Base-by-base conservation (phyloP, 2,888 invertebrate species). In the Epinotia brunnichana region DNA sequence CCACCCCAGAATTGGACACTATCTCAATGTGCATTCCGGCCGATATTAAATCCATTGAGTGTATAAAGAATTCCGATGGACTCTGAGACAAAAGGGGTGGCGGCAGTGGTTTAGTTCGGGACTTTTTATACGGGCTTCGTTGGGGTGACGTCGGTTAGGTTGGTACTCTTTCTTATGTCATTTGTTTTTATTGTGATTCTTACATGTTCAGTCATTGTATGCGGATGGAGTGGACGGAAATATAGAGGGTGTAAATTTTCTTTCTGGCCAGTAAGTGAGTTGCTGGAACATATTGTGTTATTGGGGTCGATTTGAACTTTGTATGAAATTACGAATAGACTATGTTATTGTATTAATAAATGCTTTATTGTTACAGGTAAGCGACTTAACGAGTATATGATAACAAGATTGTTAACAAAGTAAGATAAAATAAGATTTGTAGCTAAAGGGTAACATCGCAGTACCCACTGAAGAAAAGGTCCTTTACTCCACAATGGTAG, bases 31-130 rank as follows among this genome's bases (percentile, higher is more conserved):
- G 82, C 87, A 91, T 91, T 89, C 91, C 88, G 78, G 75, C 79
- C 85, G 89, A 92, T 93, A 93, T 93, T 93, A 93, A 93, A 93
- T 92, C 92, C 88, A 91, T 91, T 93, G 87, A 91, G 89, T 87
- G 86, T 86, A 87, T 87, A 88, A 89, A 88, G 89, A 91, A 91
- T 91, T 90, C 90, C 90, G 86, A 90, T 89, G 89, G 88, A 90
- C 85, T 87, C 80, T 77, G 77, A 78, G 77, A 81, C 80, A 80
- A 78, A 41, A 77, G 77, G 79, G 76, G 9, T 11, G 41, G n/a
- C 57, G 39, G 68, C 71, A 70, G 69, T 73, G 74, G 76, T 72
- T 72, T 62, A 60, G 53, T 53, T 11, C 41, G 35, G 21, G 54
- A 67, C 19, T 53, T 35, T 60, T 39, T 51, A 53, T 24, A 53